A percentile compares a stretch with the other conserved stretches of the same genome.
Conservation (phyloP, 1,140 invertebrate species). For the Conus ventricosus region DNA sequence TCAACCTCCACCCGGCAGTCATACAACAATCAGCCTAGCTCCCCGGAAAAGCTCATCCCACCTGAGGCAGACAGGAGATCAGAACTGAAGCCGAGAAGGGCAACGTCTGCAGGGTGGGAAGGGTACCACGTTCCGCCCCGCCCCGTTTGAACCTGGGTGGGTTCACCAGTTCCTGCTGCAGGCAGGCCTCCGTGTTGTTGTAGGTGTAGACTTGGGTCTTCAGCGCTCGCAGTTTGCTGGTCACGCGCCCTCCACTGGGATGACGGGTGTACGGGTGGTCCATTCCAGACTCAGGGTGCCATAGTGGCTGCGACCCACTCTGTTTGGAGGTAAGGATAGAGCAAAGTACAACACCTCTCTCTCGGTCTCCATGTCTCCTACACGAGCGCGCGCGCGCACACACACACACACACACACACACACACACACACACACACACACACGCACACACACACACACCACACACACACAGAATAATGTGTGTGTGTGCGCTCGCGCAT, state of each 20-base stretch:
- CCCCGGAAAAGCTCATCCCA: background rate
- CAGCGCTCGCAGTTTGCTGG: background rate
- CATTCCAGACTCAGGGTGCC: background rate
- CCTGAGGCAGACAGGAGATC: background rate
- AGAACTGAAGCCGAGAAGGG: background rate
- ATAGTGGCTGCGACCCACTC: background rate
- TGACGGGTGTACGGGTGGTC: background rate
- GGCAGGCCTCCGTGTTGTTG: too few species aligned
- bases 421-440: too few species aligned
- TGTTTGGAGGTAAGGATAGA: background rate
- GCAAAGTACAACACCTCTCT: background rate
- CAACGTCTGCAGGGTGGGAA: background rate
- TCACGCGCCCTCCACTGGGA: background rate
- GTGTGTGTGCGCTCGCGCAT: too few species aligned
- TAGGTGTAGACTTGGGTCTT: background rate
- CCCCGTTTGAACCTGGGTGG: background rate
- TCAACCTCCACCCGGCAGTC: too few species aligned
- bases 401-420: too few species aligned
- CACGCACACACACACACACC: too few species aligned
- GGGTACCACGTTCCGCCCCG: background rate
- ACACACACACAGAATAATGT: too few species aligned
- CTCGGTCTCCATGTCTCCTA: background rate
- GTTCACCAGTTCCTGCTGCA: background rate
- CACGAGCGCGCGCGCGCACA: too few species aligned
- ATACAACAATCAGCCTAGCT: too few species aligned